Evolutionary conservation across 2,888 invertebrate species (phyloP), one percentile per base, ranked within the genome.

Genomic region (Meiosimyza platycephala): DNA sequence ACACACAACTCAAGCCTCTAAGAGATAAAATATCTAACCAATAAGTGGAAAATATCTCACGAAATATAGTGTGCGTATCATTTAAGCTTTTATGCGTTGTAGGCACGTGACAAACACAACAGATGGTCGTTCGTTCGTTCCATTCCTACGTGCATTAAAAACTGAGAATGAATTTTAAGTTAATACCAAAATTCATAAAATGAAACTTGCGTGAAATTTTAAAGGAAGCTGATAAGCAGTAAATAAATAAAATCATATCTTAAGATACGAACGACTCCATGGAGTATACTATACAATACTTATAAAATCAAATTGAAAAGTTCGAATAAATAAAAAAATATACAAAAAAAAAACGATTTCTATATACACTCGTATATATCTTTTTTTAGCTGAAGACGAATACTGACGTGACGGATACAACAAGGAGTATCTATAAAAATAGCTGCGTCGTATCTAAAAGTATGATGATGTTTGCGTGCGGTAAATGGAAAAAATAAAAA

Each of bases 321-420:
- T 40, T 40, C 40, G 40, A 9, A 40, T 40, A 40, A 40, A 40
- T 40, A 40, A 40, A 40, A 40, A 40, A 9, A 40, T 9, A 40
- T 40, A 40, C 6, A 40, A 40, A 40, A 9, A 40, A 40, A 40
- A 9, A 40, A 40, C 40, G 11, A 16, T 13, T 52, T 57, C 33
- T 52, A 62, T 51, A 13, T 60, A 47, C 22, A 54, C 62, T 40
- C 18, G 9, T 50, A 11, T 63, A 33, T 33, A 64, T 13, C 57
- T 54, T 40, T 40, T 28, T 50, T 68, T 73, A 47, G 52, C 54
- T 54, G 22, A 69, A 65, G 6, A 69, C 54, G 48, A 16, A 59
- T 40, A 40, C 40, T 72, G 55, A 75, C 75, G 74, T 75, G 75
- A 72, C 71, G 68, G 55, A 72, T 22, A 65, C 68, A 72, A 72